phyloP scores from a whole-genome alignment of 1,140 invertebrate species.

The Calephelis nemesis region DNA sequence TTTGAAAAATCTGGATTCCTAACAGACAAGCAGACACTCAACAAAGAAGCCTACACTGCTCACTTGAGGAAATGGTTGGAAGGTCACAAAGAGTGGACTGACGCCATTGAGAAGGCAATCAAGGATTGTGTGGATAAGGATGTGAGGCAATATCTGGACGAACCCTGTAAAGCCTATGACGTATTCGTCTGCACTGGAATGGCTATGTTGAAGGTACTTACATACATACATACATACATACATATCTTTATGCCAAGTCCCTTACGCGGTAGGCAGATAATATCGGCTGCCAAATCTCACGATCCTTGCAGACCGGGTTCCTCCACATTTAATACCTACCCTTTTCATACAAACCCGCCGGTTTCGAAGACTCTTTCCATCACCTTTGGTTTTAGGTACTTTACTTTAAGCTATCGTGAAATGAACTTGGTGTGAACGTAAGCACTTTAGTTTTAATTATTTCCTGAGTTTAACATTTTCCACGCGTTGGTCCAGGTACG shows the following conservation, averaged over 20 bases:
- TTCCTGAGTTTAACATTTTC: no score
- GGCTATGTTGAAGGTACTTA: constrained; percentile 68
- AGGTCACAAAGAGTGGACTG: constrained; percentile 51
- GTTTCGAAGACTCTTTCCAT: neutral
- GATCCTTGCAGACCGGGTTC: no score
- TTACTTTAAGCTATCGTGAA: no score
- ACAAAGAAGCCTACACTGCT: constrained; percentile 56
- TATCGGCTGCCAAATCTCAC: no score
- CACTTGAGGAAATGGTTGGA: constrained; percentile 57
- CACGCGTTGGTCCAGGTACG: no score
- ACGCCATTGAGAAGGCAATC: constrained; percentile 57
- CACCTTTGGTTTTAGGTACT: neutral
- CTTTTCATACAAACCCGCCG: no score
- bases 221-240: neutral
- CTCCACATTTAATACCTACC: no score
- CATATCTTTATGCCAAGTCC: no score
- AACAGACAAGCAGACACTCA: constrained; percentile 51
- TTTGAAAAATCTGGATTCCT: constrained; percentile 70
- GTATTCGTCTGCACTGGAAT: constrained; percentile 70
- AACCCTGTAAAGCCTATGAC: constrained; percentile 65
- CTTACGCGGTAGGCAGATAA: no score
- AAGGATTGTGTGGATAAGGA: constrained; percentile 61
- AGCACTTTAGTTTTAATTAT: no score
- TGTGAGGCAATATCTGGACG: constrained; percentile 58
- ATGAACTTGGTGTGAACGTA: no score